Evolutionary conservation across 2,113 vertebrate genomes (phyloP).

Genomic region (Poecilia latipinna): DNA sequence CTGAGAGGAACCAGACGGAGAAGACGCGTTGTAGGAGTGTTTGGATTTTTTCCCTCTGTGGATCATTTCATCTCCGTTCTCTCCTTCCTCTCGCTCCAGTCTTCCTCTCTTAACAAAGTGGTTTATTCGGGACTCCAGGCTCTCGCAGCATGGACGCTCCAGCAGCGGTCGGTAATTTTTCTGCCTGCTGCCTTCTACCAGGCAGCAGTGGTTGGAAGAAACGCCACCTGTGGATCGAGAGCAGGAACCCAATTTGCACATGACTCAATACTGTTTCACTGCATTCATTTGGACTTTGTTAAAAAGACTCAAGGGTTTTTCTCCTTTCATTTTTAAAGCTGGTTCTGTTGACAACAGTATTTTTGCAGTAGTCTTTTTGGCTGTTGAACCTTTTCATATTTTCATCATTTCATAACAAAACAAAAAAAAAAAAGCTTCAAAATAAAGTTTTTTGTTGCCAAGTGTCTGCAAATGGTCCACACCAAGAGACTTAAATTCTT

Average conservation of each 20-base stretch:
- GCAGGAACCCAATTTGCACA: not conserved
- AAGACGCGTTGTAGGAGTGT: slow-evolving; percentile 45
- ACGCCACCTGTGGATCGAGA: slow-evolving; percentile 54
- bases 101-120: slow-evolving; percentile 89
- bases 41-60: slow-evolving; percentile 66
- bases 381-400: not conserved
- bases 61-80: slow-evolving; percentile 64
- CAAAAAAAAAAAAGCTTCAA: not conserved
- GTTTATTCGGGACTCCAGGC: slow-evolving; percentile 89
- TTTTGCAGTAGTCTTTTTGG: not conserved
- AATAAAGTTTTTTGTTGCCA: not conserved
- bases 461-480: not conserved
- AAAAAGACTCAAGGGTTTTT: not conserved
- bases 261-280: not conserved
- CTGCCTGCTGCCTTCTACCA: slow-evolving; percentile 88
- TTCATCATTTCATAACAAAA: not conserved
- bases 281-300: not conserved
- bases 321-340: not conserved
- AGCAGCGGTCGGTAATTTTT: slow-evolving; percentile 87
- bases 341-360: not conserved
- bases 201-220: slow-evolving; percentile 68
- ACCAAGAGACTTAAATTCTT: not conserved
- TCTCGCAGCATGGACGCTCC: slow-evolving; percentile 88
- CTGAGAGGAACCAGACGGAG: slow-evolving; percentile 4
- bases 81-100: slow-evolving; percentile 79